phyloP scores from a whole-genome alignment of 1,140 invertebrate species.

The Neodiprion lecontei region DNA sequence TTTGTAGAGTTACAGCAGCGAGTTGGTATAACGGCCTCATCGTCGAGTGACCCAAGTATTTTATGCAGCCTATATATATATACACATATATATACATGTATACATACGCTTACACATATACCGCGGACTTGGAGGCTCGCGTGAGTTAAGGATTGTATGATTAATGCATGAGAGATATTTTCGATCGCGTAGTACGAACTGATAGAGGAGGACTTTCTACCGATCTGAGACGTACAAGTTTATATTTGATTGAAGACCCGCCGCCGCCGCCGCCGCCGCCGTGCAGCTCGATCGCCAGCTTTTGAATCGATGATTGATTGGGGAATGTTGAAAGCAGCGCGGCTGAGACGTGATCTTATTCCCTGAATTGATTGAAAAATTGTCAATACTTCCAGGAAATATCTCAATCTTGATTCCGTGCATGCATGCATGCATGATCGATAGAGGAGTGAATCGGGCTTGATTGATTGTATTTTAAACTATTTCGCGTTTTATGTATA shows the following conservation, averaged over 20 bases:
- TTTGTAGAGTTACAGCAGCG: no score
- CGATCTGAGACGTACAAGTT: slow-evolving; percentile 12
- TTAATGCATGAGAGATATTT: slow-evolving; percentile 54
- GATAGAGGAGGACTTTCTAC: slow-evolving; percentile 45
- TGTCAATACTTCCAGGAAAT: not conserved
- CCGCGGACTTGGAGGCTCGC: slow-evolving; percentile 27
- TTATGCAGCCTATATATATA: no score
- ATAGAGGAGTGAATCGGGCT: not conserved
- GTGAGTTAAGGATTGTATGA: slow-evolving; percentile 36
- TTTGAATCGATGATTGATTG: slow-evolving; percentile 44
- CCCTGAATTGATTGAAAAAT: not conserved
- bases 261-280: slow-evolving; percentile 45
- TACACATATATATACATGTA: no score
- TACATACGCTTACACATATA: no score
- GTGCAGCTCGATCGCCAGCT: slow-evolving; percentile 22
- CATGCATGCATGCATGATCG: not conserved
- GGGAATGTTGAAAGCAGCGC: slow-evolving; percentile 24
- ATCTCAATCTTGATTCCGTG: not conserved
- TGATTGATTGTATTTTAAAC: no score
- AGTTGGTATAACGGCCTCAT: no score
- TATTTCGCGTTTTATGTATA: no score
- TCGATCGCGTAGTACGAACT: slow-evolving; percentile 31
- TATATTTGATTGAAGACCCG: slow-evolving; percentile 33
- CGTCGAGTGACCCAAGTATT: no score
- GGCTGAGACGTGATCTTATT: slow-evolving; percentile 26